Conservation (phyloP, 2,888 invertebrate species). For the Brenthis hecate region DNA sequence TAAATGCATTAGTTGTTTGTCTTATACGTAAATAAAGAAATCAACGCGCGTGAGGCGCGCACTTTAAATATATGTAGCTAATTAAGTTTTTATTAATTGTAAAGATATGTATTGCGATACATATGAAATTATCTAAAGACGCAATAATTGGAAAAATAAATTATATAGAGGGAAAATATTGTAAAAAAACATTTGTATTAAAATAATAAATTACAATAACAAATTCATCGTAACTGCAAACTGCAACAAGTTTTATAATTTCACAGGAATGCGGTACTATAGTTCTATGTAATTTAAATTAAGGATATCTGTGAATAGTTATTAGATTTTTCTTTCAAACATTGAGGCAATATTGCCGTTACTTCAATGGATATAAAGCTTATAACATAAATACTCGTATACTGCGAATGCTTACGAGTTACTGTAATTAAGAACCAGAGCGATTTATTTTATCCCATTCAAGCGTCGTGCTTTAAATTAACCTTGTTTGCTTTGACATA, state of each 20-base stretch:
- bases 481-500: conserved; percentile 11
- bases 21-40: conserved; percentile 3
- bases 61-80: too few species aligned
- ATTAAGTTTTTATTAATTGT: too few species aligned
- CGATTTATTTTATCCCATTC: conserved; percentile 6
- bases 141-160: too few species aligned
- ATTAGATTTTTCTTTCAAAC: not conserved
- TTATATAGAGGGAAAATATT: too few species aligned
- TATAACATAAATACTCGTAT: not conserved
- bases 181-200: too few species aligned
- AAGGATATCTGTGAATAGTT: not conserved
- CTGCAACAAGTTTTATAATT: too few species aligned
- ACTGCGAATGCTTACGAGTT: not conserved
- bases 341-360: not conserved
- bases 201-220: too few species aligned
- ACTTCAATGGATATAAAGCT: not conserved
- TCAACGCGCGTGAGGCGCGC: conserved; percentile 1
- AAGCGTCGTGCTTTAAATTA: conserved; percentile 3
- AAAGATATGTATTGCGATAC: too few species aligned
- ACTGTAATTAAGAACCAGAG: conserved; percentile 16
- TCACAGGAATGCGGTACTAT: conserved; percentile 6
- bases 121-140: too few species aligned
- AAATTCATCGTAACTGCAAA: too few species aligned
- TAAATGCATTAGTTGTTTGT: too few species aligned
- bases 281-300: not conserved